Base-by-base conservation (phyloP, 2,888 invertebrate genomes). In the Carcina quercana region DNA sequence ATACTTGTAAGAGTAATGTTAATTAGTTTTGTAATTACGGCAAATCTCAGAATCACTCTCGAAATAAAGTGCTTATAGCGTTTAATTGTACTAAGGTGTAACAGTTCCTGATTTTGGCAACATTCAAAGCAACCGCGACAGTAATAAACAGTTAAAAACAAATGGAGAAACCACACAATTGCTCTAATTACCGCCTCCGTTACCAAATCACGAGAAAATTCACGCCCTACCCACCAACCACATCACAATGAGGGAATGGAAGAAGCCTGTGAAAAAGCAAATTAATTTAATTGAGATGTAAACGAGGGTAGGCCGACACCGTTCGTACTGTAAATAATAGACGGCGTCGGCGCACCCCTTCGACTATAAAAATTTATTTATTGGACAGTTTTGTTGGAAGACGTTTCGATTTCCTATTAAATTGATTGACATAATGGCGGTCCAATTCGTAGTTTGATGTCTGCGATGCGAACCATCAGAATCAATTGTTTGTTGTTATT, bases 211-310 rank as follows among this genome's bases (percentile, higher is more conserved):
- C 70, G 69, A 74, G 75, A 74, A 76, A 72, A 75, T 79, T 80
- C 72, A 69, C 80, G 68, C 78, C 67, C 70, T 69, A 64, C 59
- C 58, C 10, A 10, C 66, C 68, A 74, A 68, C 66, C 63, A 69
- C 69, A 66, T 72, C 62, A 72, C 72, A 75, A 72, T 70, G 65
- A 67, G 65, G 66, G 69, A 74, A 69, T 73, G 68, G 70, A 72
- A 73, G 80, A 79, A 80, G 74, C 78, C 79, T 67, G 74, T 76
- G 74, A 79, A 80, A 78, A 80, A 76, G 74, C 76, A 79, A 82
- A 80, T 79, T 80, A 80, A 80, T 72, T 80, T 78, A 78, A 75
- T 79, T 78, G 79, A 75, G 74, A 74, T 75, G 73, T 79, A 78
- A 80, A 78, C 76, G 76, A 76, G 78, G 75, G 78, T 72, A 65